A percentile compares a stretch with the other conserved stretches of the same genome.
Conservation (phyloP, 2,888 invertebrate genomes). For the Tetranychus truncatus region DNA sequence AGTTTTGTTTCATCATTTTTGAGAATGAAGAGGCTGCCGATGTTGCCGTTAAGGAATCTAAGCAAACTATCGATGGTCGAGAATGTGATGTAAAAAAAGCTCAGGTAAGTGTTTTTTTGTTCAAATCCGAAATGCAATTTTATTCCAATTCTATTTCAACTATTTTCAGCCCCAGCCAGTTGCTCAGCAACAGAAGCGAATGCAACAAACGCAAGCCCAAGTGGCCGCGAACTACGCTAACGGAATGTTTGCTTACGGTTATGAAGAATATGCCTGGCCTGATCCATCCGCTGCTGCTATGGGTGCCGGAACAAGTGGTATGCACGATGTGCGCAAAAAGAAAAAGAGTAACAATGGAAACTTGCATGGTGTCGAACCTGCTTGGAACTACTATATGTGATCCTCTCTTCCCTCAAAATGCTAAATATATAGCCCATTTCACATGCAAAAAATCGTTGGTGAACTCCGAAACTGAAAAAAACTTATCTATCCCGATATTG, state of each 20-base stretch:
- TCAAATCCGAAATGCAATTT: neutral
- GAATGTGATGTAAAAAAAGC: conserved; percentile 91
- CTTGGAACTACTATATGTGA: neutral
- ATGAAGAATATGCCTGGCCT: conserved; percentile 36
- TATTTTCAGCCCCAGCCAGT: conserved; percentile 19
- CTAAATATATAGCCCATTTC: too few relatives aligned
- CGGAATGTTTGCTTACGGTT: conserved; percentile 34
- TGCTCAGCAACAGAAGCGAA: conserved; percentile 21
- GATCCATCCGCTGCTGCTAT: neutral
- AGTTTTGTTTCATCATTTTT: conserved; percentile 93
- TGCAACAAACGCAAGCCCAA: conserved; percentile 13
- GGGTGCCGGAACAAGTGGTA: neutral
- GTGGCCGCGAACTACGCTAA: conserved; percentile 6
- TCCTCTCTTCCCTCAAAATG: too few relatives aligned
- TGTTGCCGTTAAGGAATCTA: conserved; percentile 71
- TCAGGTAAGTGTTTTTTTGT: conserved; percentile 3
- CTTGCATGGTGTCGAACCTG: neutral
- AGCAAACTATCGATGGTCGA: conserved; percentile 78
- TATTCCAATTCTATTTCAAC: neutral
- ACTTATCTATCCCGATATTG: too few relatives aligned
- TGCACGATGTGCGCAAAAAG: neutral
- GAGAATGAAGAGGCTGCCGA: conserved; percentile 85
- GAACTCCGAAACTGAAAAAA: too few relatives aligned
- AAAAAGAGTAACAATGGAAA: neutral
- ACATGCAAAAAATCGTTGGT: too few relatives aligned